phyloP scores from a whole-genome alignment of 2,888 invertebrate species.

The Neoitamus cyanurus region DNA sequence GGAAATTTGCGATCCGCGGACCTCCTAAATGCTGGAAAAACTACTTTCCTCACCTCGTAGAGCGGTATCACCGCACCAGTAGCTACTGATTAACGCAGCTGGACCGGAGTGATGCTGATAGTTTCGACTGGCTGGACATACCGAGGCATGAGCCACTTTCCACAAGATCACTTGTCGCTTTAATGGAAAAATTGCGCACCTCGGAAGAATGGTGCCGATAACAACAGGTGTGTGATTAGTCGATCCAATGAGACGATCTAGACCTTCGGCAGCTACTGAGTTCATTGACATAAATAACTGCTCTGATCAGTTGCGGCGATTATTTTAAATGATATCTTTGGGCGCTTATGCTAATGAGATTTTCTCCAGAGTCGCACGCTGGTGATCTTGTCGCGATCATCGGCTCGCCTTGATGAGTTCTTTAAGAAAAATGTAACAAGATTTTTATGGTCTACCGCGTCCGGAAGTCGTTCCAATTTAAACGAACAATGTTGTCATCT shows the following conservation, averaged over 20 bases:
- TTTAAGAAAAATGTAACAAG: background rate
- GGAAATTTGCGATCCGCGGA: background rate
- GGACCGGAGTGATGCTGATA: background rate
- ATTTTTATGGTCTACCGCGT: slow-evolving; percentile 2
- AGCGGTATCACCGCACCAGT: background rate
- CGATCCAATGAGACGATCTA: background rate
- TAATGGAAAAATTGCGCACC: background rate
- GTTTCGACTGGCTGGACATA: background rate
- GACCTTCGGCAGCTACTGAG: background rate
- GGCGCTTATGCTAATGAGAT: slow-evolving; percentile 18
- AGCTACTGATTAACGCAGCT: background rate
- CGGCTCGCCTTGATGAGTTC: background rate
- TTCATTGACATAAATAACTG: slow-evolving; percentile 34
- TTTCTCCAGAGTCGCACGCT: background rate
- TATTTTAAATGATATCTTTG: background rate
- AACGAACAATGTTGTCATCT: background rate
- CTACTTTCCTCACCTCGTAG: slow-evolving; percentile 1
- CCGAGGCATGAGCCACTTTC: background rate
- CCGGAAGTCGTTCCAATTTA: background rate
- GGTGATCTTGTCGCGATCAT: background rate
- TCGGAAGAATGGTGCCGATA: background rate
- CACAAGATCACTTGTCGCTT: background rate
- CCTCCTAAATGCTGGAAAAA: slow-evolving; percentile 7
- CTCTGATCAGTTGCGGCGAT: background rate
- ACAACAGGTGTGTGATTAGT: background rate